Conservation (phyloP, 2,113 vertebrate species). For the Chamaea fasciata region DNA sequence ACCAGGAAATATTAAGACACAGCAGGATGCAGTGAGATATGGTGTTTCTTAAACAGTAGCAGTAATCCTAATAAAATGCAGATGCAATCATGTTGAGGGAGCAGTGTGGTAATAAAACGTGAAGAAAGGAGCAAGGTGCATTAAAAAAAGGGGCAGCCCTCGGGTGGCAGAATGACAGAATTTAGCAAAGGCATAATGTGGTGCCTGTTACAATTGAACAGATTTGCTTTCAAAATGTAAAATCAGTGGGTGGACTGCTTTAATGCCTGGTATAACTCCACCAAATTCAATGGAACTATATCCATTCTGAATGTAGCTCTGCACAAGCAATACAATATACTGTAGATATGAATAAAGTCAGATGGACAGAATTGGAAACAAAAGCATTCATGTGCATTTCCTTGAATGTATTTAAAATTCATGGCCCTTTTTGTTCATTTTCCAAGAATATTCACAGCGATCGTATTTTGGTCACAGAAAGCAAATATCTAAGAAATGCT, state of each 20-base stretch:
- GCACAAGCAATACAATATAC: background rate
- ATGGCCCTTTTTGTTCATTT: background rate
- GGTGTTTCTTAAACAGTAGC: background rate
- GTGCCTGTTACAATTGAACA: slow-evolving; percentile 7
- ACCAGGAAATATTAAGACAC: slow-evolving; percentile 45
- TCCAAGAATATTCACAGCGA: background rate
- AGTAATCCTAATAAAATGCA: slow-evolving; percentile 43
- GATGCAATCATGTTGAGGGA: slow-evolving; percentile 3
- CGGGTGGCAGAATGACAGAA: background rate
- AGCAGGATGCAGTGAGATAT: slow-evolving; percentile 2
- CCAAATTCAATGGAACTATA: background rate
- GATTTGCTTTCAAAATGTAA: slow-evolving; percentile 33
- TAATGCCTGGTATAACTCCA: background rate
- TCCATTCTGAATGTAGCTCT: background rate
- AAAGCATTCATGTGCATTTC: background rate
- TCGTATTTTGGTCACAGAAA: background rate
- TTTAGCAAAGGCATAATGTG: slow-evolving; percentile 21
- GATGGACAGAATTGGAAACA: background rate
- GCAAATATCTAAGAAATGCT: background rate
- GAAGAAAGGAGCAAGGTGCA: slow-evolving; percentile 25
- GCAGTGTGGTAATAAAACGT: slow-evolving; percentile 6
- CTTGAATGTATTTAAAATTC: background rate
- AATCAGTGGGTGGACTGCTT: slow-evolving; percentile 33
- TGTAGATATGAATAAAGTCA: background rate
- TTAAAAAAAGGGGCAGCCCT: background rate